Percentiles rank a stretch among this genome's conserved stretches.
phyloP scores from a whole-genome alignment of 2,797 vertebrate species.

The Amblyraja radiata region DNA sequence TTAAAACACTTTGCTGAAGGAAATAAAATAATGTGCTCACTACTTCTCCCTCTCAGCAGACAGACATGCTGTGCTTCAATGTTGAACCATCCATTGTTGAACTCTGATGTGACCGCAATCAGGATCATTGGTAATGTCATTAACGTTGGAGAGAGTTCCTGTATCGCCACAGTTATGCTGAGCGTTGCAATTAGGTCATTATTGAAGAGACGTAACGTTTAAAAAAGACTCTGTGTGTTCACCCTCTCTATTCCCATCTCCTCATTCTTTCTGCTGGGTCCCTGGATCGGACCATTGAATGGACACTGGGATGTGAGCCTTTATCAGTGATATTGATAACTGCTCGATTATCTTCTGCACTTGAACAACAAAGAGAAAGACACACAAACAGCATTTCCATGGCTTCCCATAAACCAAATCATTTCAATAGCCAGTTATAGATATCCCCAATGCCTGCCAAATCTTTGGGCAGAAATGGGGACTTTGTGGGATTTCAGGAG shows the following conservation, averaged over 20 bases:
- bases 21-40: neutral
- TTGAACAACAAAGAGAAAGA: neutral
- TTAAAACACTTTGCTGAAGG: neutral
- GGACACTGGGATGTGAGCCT: neutral
- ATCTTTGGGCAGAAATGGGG: neutral
- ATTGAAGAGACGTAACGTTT: neutral
- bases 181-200: neutral
- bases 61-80: neutral
- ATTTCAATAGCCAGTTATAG: neutral
- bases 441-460: neutral
- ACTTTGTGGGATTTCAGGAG: neutral
- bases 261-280: conserved; percentile 63
- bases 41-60: neutral
- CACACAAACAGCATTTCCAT: neutral
- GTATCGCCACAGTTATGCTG: neutral
- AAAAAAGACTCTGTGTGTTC: no score
- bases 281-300: conserved; percentile 55
- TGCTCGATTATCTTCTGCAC: neutral
- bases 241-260: conserved; percentile 38
- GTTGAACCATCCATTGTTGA: neutral
- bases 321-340: neutral
- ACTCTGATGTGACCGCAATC: neutral
- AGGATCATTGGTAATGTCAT: neutral
- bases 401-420: no score
- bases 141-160: neutral